These are phyloP conservation scores for Notarius quadriscutis DNA, from an alignment of 2,113 vertebrate species.

Conservation along the genomic window DNA sequence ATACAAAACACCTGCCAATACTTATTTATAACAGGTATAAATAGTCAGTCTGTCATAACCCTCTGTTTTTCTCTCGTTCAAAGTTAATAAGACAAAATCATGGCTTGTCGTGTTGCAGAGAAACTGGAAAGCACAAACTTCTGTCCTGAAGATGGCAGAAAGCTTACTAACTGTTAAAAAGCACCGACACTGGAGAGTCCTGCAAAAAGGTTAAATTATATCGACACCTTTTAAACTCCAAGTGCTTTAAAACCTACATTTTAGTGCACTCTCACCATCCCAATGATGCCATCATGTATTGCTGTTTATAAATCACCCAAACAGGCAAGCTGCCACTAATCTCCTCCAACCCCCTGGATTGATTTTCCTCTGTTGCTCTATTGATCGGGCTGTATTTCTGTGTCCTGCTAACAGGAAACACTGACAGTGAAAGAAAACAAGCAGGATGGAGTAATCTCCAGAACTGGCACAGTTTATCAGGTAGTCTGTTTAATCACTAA, in stretches of 20 bases:
- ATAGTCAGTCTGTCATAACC: neutral
- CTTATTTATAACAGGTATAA: neutral
- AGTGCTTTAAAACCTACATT: neutral
- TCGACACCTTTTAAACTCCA: neutral
- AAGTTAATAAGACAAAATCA: neutral
- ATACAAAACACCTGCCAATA: neutral
- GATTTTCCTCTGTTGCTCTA: slow-evolving; percentile 29
- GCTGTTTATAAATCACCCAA: slow-evolving; percentile 20
- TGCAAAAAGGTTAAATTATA: neutral
- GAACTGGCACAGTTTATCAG: neutral
- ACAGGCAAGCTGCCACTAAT: slow-evolving; percentile 7
- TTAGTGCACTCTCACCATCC: neutral
- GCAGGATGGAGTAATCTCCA: slow-evolving; percentile 6
- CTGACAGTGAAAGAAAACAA: neutral
- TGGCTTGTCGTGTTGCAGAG: neutral
- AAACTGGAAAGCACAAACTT: neutral
- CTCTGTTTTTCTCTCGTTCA: neutral
- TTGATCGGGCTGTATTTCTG: slow-evolving; percentile 31
- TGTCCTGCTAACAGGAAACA: neutral
- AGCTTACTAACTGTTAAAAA: neutral
- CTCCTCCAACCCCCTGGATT: slow-evolving; percentile 27
- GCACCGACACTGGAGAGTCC: neutral
- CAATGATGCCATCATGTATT: neutral
- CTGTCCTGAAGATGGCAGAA: neutral
- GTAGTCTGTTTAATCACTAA: slow-evolving; percentile 29